These are phyloP conservation scores for Ara ararauna DNA, from an alignment of 2,797 vertebrate genomes.

Conservation along the genomic window DNA sequence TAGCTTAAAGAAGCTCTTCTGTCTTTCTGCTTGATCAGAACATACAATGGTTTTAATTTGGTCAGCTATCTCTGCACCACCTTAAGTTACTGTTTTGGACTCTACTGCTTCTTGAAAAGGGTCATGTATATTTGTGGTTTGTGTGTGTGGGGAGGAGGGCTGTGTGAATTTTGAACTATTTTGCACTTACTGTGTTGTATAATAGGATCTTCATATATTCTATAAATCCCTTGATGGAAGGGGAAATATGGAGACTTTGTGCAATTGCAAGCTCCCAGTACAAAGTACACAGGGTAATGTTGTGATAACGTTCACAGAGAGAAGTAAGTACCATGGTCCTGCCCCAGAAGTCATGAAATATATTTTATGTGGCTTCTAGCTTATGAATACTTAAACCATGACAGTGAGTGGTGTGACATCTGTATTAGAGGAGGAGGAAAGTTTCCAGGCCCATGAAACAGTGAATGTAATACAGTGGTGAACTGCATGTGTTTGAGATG, in stretches of 20 bases:
- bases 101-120: background rate
- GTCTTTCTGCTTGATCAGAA: background rate
- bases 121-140: background rate
- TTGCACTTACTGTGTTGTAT: background rate
- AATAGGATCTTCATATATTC: background rate
- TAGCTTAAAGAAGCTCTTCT: background rate
- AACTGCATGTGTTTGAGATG: background rate
- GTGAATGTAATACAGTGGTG: background rate
- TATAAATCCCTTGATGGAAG: background rate
- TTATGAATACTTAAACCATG: background rate
- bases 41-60: background rate
- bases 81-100: background rate
- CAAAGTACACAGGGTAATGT: background rate
- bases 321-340: background rate
- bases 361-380: background rate
- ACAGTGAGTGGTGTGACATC: background rate
- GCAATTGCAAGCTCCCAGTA: background rate
- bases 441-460: background rate
- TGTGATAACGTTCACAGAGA: background rate
- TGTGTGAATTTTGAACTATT: background rate
- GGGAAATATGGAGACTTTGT: background rate
- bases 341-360: background rate
- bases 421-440: background rate
- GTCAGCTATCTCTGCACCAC: background rate
- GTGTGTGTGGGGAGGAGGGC: background rate